Evolutionary conservation across 2,113 vertebrate species (phyloP), one percentile per base, ranked within the genome.

Genomic region (Hipposideros armiger): DNA sequence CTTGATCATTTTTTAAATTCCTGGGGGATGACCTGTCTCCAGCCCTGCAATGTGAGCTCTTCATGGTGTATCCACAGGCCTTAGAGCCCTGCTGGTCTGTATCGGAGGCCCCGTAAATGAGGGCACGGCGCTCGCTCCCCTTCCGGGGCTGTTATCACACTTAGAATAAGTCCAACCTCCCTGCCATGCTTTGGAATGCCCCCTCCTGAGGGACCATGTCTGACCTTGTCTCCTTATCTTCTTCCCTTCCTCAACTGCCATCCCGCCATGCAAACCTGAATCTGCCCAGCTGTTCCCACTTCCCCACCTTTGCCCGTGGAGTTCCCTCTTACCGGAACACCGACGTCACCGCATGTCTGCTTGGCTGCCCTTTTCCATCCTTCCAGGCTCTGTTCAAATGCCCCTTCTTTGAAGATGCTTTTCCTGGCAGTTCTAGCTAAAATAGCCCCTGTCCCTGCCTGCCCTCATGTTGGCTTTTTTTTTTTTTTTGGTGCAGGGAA

Each of bases 341-440:
- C 36, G 76, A 50, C 47, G 47, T 77, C 4, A 5, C 47, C 60
- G 86, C 54, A 88, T 73, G 20, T 81, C 83, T 85, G 54, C 66
- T 90, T 95, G 85, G 80, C 93, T 13, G 64, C n/a, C 93, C 91
- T 96, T 94, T 92, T 66, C 69, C 36, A 92, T 88, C 62, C 45
- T 96, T 95, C 67, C 88, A 94, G 76, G 45, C 62, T 87, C 45
- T 84, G 47, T 50, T 92, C 70, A 96, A 90, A 92, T 85, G 81
- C 70, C 62, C 30, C 76, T 62, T 92, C 76, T 90, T 95, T 88
- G 76, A 80, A 93, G 66, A 96, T 45, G 60, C 32, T 19, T 96
- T 97, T 96, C 90, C 96, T 95, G 95, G 92, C 94, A 95, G 85
- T 77, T 93, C 66, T 60, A 87, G 42, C 54, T 91, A 95, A 85